A percentile compares a stretch with the other conserved stretches of the same genome.
phyloP scores from a whole-genome alignment of 2,888 invertebrate species.

The Nudaria mundana region DNA sequence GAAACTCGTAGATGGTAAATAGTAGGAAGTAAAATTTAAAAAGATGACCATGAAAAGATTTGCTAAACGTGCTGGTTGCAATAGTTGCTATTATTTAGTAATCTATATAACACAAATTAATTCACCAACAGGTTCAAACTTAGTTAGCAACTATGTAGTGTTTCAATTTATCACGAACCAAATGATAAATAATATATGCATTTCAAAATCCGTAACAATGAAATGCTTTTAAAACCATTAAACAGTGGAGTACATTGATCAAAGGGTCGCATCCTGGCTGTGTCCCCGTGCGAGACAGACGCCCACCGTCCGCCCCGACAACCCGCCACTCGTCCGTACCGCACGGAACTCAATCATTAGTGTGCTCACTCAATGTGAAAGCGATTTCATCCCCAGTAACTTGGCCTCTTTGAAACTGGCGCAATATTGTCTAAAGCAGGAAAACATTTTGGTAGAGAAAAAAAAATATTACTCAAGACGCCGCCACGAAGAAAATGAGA shows the following conservation, averaged over 20 bases:
- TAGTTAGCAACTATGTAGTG: constrained; percentile 4
- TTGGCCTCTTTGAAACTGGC: constrained; percentile 70
- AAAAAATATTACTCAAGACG: constrained; percentile 66
- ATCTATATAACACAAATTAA: not conserved
- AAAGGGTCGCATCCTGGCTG: constrained; percentile 47
- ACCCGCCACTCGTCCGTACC: constrained; percentile 40
- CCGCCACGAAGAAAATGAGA: constrained; percentile 66
- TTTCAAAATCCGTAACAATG: constrained; percentile 50
- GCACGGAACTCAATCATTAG: constrained; percentile 79
- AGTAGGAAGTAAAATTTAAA: no score
- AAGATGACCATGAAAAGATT: no score
- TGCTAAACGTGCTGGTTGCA: no score
- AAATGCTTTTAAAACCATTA: constrained; percentile 71
- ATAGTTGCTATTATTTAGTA: no score
- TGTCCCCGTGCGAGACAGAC: constrained; percentile 35
- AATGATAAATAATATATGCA: constrained; percentile 28
- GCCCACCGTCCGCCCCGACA: constrained; percentile 20
- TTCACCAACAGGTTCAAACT: constrained; percentile 1
- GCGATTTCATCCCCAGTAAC: constrained; percentile 71
- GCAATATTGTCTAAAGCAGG: constrained; percentile 79
- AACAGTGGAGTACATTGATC: constrained; percentile 54
- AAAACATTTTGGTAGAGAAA: constrained; percentile 69
- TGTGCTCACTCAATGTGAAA: constrained; percentile 79
- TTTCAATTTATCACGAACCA: constrained; percentile 25
- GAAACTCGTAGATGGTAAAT: no score